Conservation (phyloP, 2,888 invertebrate species). For the Disparrhopalites patrizii region DNA sequence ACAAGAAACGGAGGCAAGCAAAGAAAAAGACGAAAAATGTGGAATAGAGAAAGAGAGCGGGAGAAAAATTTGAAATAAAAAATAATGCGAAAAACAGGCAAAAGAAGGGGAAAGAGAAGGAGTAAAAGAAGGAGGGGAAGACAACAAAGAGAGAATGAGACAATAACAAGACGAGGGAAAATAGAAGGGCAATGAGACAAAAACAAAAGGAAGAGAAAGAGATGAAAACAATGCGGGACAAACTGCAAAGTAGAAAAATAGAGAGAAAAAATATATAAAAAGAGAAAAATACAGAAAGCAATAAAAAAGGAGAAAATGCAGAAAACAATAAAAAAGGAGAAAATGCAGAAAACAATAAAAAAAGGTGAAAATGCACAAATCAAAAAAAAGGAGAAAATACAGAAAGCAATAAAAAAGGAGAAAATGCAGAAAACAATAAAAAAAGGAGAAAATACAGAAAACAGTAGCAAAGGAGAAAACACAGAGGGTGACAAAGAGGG, state of each 20-base stretch:
- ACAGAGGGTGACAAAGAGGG: not conserved
- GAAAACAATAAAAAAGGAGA: not conserved
- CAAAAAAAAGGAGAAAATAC: too few species aligned
- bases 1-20: too few species aligned
- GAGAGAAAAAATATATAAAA: too few species aligned
- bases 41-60: too few species aligned
- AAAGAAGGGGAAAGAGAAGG: not conserved
- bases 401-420: not conserved
- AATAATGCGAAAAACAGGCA: not conserved
- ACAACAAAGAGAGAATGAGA: not conserved
- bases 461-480: not conserved
- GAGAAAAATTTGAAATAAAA: not conserved
- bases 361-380: too few species aligned
- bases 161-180: not conserved
- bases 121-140: not conserved
- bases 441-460: not conserved
- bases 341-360: not conserved
- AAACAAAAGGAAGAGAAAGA: slow-evolving; percentile 3
- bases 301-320: too few species aligned
- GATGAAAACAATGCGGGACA: too few species aligned
- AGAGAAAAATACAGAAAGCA: too few species aligned
- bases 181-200: not conserved
- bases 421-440: not conserved
- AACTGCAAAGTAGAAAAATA: too few species aligned
- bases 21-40: too few species aligned